Evolutionary conservation across 2,888 invertebrate species (phyloP).

Genomic region (Nemotelus nigrinus): DNA sequence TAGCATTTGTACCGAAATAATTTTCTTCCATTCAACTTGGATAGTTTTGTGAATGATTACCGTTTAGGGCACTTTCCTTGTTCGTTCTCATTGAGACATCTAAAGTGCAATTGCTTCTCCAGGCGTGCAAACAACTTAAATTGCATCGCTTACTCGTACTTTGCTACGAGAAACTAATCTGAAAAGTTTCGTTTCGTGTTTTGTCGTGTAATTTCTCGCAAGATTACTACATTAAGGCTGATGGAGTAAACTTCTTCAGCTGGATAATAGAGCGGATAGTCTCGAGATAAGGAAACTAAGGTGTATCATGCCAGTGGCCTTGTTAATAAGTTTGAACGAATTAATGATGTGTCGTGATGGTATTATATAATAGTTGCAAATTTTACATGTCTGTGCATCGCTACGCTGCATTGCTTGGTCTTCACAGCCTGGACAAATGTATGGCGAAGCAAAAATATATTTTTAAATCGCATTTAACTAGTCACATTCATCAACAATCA

Average conservation of each 20-base stretch:
- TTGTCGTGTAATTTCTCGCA: slow-evolving; percentile 29
- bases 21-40: slow-evolving; percentile 8
- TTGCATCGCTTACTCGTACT: slow-evolving; percentile 46
- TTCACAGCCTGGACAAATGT: no score
- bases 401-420: no score
- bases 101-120: slow-evolving; percentile 40
- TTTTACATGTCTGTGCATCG: no score
- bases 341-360: no score
- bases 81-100: slow-evolving; percentile 33
- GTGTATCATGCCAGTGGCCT: background rate
- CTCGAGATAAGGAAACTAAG: background rate
- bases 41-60: background rate
- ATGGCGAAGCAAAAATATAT: no score
- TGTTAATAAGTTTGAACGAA: no score
- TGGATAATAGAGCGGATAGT: background rate
- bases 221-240: slow-evolving; percentile 25
- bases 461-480: no score
- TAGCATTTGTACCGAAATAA: slow-evolving; percentile 11
- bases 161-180: slow-evolving; percentile 39
- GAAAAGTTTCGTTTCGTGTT: slow-evolving; percentile 36
- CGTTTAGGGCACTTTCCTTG: slow-evolving; percentile 14
- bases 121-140: slow-evolving; percentile 49
- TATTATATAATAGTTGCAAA: no score
- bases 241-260: slow-evolving; percentile 25
- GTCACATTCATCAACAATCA: no score